Base-by-base conservation (phyloP, 2,113 vertebrate genomes). In the Mohoua ochrocephala region DNA sequence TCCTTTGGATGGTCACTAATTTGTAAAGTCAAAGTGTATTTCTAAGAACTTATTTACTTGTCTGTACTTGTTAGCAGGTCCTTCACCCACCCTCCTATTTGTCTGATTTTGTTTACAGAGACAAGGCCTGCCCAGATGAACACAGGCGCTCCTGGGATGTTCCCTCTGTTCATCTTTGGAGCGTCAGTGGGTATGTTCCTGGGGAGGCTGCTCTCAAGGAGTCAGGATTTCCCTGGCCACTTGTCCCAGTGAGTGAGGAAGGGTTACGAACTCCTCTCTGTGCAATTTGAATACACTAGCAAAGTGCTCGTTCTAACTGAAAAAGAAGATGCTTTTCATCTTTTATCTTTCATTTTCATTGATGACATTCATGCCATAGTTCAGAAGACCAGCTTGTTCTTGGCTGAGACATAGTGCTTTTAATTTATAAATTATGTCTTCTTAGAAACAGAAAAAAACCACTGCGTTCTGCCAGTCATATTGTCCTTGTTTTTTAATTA, bases 401-500 rank as follows among this genome's bases (percentile, higher is more conserved):
- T 90, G 41, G 37, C 90, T 95, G 75, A 95, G 93, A 96, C 78
- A 44, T 20, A 50, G 35, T 77, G 92, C 89, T 95, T 97, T 96
- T 94, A 96, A 96, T 96, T 96, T 92, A 97, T 95, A 94, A 97
- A 97, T 93, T 69, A 96, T 91, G 92, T 82, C 50, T 50, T 83
- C 84, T 59, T 44, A 90, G 50, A 70, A 84, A 95, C 95, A 95
- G 67, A 68, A 83, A 82, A 87, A 91, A 94, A 24, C 0, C n/a
- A 39, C 52, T 91, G 47, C 7, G 0, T 92, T 87, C 91, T 96
- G 97, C 82, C 95, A 97, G 70, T 96, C 95, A 96, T 63, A 88
- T 77, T 94, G 96, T 84, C 96, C 88, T 97, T 95, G 95, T 87
- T 91, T 97, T 97, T 97, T 98, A 97, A 97, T 96, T 98, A 97